Base-by-base conservation (phyloP, 2,113 vertebrate species). In the Ophthalmolycus amberensis region DNA sequence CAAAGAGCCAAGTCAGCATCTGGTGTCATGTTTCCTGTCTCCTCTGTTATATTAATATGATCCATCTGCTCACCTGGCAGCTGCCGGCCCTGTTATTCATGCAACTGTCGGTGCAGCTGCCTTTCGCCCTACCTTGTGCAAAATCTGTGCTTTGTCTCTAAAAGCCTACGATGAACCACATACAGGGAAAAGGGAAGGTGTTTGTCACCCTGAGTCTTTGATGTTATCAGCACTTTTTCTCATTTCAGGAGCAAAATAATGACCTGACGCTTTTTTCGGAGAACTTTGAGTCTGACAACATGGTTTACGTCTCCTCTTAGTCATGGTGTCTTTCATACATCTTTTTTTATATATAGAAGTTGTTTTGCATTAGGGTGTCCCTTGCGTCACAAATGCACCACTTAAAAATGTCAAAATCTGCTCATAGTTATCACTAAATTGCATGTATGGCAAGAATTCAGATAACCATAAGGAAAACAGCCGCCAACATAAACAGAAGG, bases 1-100 rank as follows among this genome's bases (percentile, higher is more conserved):
- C 82, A 90, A 90, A 87, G 78, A 84, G 66, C 72, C 66, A 42
- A 63, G 71, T 50, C 59, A 29, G 81, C 72, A 54, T 91, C 82
- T 81, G 91, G 91, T 93, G 87, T 93, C 92, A 87, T 85, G 78
- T 93, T 93, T 90, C 86, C 80, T 50, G 37, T 76, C 77, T 85
- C 40, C 59, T 71, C 56, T 84, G 76, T 91, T 90, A 81, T 90
- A 83, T 86, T 85, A 85, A 87, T 83, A 85, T 79, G 58, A 80
- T 89, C 90, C 89, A 90, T 92, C 79, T 89, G 88, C 71, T 90
- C 87, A 92, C 78, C 91, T 90, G 81, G 80, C 86, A 88, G 76
- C 68, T 84, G 77, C 62, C 69, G 71, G 77, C 74, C 78, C 77
- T 85, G 67, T 78, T 88, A 52, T 84, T 86, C 79, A 2, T 83